These are phyloP conservation scores for Onychomys arenicola DNA, from an alignment of 2,797 vertebrate species.

Conservation along the genomic window DNA sequence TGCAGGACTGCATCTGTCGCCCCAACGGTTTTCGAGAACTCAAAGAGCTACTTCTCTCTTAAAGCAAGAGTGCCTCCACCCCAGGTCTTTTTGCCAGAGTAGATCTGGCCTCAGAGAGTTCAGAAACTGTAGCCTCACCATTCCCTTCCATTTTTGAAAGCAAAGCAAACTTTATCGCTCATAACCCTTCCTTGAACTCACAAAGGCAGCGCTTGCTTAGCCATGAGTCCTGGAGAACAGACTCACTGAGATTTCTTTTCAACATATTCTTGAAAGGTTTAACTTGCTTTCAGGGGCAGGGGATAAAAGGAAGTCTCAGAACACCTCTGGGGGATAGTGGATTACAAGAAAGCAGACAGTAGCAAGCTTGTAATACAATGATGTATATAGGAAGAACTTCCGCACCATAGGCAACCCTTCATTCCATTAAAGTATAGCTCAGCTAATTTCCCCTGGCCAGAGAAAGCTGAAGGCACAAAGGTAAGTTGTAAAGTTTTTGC, in stretches of 20 bases:
- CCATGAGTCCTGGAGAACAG: constrained; percentile 77
- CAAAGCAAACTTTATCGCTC: constrained; percentile 81
- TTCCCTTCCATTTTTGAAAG: constrained; percentile 38
- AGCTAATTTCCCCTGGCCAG: background rate
- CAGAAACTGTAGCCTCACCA: constrained; percentile 68
- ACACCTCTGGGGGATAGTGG: background rate
- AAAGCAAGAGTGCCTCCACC: background rate
- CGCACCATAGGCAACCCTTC: background rate
- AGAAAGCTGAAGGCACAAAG: background rate
- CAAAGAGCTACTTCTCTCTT: background rate
- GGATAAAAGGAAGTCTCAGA: constrained; percentile 55
- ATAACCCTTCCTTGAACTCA: constrained; percentile 80
- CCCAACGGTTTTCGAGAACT: background rate
- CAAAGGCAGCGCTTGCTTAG: constrained; percentile 74
- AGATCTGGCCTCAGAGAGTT: constrained; percentile 75
- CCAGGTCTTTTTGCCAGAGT: constrained; percentile 67
- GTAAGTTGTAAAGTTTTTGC: background rate
- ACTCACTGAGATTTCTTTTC: constrained; percentile 65
- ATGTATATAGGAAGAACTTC: background rate
- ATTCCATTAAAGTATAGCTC: background rate
- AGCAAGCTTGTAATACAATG: no score
- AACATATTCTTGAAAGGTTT: background rate
- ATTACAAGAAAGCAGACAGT: background rate
- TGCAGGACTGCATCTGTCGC: background rate
- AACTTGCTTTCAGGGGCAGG: constrained; percentile 37